phyloP scores from a whole-genome alignment of 1,140 invertebrate genomes.

The Tigriopus japonicus region DNA sequence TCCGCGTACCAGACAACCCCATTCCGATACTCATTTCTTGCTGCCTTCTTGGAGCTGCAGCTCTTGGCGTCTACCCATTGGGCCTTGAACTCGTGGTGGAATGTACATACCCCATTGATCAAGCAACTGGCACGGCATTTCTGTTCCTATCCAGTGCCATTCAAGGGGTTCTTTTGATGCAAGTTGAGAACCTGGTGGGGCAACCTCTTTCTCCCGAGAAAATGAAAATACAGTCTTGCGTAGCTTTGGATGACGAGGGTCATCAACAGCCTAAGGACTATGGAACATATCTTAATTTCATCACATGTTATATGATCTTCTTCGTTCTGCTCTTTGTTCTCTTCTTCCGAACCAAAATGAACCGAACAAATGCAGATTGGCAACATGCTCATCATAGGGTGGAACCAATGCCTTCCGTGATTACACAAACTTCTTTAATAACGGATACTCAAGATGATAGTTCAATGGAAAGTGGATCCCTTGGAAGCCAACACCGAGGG shows the following conservation, averaged over 20 bases:
- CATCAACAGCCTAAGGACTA: constrained; percentile 10
- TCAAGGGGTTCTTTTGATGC: constrained; percentile 9
- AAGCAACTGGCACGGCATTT: background rate
- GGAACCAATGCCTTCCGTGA: too few relatives aligned
- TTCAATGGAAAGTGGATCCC: too few relatives aligned
- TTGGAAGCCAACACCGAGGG: too few relatives aligned
- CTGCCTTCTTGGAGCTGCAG: background rate
- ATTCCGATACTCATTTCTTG: background rate
- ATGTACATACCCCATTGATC: constrained; percentile 4
- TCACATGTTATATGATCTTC: background rate
- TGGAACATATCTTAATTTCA: background rate
- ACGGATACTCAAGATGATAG: too few relatives aligned
- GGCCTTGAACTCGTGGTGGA: constrained; percentile 6
- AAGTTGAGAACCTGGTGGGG: background rate
- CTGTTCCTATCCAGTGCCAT: background rate
- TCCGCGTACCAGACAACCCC: background rate
- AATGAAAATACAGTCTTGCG: background rate
- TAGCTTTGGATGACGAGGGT: background rate
- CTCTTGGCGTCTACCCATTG: constrained; percentile 7
- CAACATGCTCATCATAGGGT: too few relatives aligned
- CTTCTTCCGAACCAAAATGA: constrained; percentile 8
- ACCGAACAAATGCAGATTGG: background rate
- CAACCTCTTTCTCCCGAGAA: background rate
- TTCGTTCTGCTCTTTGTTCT: background rate
- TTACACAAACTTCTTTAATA: too few relatives aligned